Evolutionary conservation across 2,113 vertebrate species (phyloP).

Genomic region (Mormoops blainvillei): DNA sequence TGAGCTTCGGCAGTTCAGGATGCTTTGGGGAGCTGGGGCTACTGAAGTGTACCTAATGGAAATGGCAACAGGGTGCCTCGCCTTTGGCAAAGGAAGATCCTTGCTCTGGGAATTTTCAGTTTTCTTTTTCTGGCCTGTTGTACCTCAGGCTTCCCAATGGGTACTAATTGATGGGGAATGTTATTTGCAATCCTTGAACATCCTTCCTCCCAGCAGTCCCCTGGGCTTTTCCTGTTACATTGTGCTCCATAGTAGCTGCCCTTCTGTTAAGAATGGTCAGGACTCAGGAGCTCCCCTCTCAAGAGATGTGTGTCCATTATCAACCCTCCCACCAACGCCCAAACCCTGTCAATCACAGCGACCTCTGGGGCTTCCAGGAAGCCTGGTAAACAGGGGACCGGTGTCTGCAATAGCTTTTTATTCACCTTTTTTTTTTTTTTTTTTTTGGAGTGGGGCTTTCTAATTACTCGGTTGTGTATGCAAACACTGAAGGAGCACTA

Average conservation of each 20-base stretch:
- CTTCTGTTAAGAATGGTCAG: slow-evolving; percentile 72
- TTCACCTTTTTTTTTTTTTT: slow-evolving; percentile 64
- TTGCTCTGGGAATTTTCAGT: slow-evolving; percentile 29
- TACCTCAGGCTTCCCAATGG: slow-evolving; percentile 65
- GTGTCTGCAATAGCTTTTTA: slow-evolving; percentile 65
- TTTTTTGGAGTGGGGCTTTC: slow-evolving; percentile 73
- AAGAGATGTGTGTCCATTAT: slow-evolving; percentile 72
- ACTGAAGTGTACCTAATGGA: slow-evolving; percentile 53
- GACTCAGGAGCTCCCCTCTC: slow-evolving; percentile 62
- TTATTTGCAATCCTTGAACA: slow-evolving; percentile 70
- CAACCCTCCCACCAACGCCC: slow-evolving; percentile 71
- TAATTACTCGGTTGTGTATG: slow-evolving; percentile 82
- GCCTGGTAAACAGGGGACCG: slow-evolving; percentile 78
- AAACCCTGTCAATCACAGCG: slow-evolving; percentile 82
- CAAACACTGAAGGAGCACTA: slow-evolving; percentile 82
- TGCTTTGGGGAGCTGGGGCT: slow-evolving; percentile 25
- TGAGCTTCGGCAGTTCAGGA: neutral
- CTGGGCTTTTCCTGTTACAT: slow-evolving; percentile 42
- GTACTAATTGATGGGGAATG: slow-evolving; percentile 74
- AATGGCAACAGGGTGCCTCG: slow-evolving; percentile 50
- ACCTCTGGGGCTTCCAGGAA: slow-evolving; percentile 77
- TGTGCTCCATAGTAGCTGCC: slow-evolving; percentile 73
- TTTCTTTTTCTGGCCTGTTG: slow-evolving; percentile 46
- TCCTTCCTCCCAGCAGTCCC: slow-evolving; percentile 22
- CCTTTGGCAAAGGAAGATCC: slow-evolving; percentile 48